These are phyloP conservation scores for Agapornis roseicollis DNA, from an alignment of 2,113 vertebrate genomes.

Conservation along the genomic window DNA sequence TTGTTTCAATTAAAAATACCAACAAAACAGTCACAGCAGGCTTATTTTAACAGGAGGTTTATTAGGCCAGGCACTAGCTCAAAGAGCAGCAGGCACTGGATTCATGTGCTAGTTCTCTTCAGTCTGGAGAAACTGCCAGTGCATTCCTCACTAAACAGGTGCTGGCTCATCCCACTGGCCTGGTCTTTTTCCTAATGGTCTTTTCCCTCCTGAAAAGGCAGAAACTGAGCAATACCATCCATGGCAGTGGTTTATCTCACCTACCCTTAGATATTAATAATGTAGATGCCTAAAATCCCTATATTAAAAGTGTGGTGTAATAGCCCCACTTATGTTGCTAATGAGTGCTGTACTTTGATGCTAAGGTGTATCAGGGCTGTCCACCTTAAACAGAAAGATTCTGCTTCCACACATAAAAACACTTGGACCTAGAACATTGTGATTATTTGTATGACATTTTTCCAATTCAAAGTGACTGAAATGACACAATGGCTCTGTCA, in stretches of 20 bases:
- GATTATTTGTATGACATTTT: neutral
- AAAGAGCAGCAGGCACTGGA: constrained; percentile 34
- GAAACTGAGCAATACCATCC: neutral
- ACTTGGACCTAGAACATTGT: neutral
- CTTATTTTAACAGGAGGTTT: constrained; percentile 56
- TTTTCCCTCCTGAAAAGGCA: neutral
- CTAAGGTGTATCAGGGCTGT: neutral
- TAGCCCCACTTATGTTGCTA: neutral
- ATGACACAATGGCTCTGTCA: fast-evolving
- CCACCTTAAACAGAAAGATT: neutral
- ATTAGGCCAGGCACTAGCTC: constrained; percentile 41
- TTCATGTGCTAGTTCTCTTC: neutral
- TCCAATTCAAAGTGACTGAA: neutral
- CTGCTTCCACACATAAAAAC: neutral
- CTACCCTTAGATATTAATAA: neutral
- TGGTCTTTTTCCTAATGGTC: neutral
- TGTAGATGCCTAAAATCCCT: neutral
- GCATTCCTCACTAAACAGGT: constrained; percentile 7
- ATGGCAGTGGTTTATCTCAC: neutral
- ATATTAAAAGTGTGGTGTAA: neutral
- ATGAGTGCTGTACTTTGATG: neutral
- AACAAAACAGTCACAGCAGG: constrained; percentile 65
- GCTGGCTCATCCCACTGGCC: constrained; percentile 1
- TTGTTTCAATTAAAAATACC: constrained; percentile 71
- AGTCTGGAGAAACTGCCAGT: constrained; percentile 31